A percentile compares a stretch with the other conserved stretches of the same genome.
Conservation (phyloP, 2,888 invertebrate genomes). For the Xestia ashworthii region DNA sequence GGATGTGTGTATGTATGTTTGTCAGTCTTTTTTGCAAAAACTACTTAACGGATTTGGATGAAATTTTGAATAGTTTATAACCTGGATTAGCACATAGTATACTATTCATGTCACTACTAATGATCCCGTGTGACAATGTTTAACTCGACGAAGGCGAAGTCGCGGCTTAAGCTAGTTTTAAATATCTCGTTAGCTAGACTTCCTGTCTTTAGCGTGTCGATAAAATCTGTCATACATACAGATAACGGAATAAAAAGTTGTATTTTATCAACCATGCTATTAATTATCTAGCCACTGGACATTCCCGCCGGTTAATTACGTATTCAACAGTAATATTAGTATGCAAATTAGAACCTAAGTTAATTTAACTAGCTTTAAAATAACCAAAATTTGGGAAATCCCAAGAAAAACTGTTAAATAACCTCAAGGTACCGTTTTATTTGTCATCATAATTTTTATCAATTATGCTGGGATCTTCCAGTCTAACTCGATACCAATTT, state of each 20-base stretch:
- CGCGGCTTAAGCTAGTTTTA: neutral
- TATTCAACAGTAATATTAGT: neutral
- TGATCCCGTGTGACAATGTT: no score
- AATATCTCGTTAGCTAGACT: neutral
- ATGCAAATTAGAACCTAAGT: neutral
- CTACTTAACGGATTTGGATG: no score
- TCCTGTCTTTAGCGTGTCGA: neutral
- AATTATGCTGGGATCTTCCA: neutral
- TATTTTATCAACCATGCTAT: neutral
- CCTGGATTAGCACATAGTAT: no score
- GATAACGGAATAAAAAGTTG: conserved; percentile 15
- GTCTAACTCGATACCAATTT: neutral
- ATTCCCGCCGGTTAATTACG: conserved; percentile 11
- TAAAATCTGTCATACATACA: neutral
- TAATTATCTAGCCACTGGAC: conserved; percentile 6
- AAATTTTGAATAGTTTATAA: no score
- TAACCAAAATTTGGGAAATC: neutral
- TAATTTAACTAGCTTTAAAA: neutral
- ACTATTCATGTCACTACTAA: no score
- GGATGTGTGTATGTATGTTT: no score
- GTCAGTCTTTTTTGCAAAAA: no score
- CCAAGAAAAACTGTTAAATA: neutral
- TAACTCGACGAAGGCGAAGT: no score
- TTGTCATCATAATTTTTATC: neutral
- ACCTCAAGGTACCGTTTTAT: neutral